phyloP scores from a whole-genome alignment of 2,888 invertebrate genomes.

The Parnassius glacialis region DNA sequence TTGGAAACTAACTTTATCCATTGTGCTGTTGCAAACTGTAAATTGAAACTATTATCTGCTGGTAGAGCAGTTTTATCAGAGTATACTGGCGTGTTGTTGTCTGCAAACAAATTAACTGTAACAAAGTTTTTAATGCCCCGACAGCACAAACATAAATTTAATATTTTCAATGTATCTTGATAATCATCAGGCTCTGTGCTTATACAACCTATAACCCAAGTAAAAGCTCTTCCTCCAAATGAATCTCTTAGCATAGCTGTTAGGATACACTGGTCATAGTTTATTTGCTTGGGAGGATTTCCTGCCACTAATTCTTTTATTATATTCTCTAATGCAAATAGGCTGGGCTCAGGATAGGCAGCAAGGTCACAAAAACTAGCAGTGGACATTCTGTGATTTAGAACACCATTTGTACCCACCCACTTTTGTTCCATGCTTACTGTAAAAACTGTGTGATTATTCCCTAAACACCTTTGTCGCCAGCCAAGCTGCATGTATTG shows the following conservation, averaged over 20 bases:
- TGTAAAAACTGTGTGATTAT: conserved; percentile 85
- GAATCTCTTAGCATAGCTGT: conserved; percentile 87
- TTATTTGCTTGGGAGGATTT: conserved; percentile 76
- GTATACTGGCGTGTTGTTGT: conserved; percentile 81
- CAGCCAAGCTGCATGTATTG: conserved; percentile 86
- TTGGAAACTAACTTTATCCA: conserved; percentile 91
- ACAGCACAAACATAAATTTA: conserved; percentile 84
- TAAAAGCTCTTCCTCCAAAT: conserved; percentile 88
- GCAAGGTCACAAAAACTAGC: conserved; percentile 87
- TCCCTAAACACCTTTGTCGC: conserved; percentile 78
- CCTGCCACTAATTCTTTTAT: conserved; percentile 80
- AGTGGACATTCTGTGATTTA: conserved; percentile 86
- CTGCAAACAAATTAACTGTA: conserved; percentile 85
- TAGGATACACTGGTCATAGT: conserved; percentile 84
- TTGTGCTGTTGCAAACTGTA: conserved; percentile 91
- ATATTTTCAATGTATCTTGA: conserved; percentile 84
- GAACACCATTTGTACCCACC: conserved; percentile 83
- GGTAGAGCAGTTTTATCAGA: conserved; percentile 60
- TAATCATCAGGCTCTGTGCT: conserved; percentile 85
- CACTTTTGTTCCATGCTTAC: conserved; percentile 88
- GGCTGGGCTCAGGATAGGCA: conserved; percentile 81
- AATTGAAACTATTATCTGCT: conserved; percentile 81
- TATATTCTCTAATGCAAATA: conserved; percentile 84
- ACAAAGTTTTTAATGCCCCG: conserved; percentile 86
- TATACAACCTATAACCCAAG: conserved; percentile 86